phyloP scores from a whole-genome alignment of 2,888 invertebrate genomes.

The Notodonta ziczac region DNA sequence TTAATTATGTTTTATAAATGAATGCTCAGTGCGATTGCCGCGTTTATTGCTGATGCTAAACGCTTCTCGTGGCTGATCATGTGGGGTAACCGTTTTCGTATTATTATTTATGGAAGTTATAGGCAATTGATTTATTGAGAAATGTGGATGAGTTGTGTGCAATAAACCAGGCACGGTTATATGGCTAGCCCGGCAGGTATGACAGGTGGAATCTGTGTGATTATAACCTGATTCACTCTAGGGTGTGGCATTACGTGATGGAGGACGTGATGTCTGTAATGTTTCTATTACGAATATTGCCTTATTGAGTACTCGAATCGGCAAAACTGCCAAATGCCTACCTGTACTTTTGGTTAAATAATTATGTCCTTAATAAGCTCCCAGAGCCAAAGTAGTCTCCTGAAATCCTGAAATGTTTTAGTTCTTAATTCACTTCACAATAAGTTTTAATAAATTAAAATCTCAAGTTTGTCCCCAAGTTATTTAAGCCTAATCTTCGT shows the following conservation, averaged over 20 bases:
- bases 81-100: background rate
- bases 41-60: constrained; percentile 2
- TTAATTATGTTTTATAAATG: constrained; percentile 69
- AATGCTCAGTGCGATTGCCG: constrained; percentile 47
- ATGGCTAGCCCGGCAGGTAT: no score
- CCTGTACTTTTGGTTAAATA: no score
- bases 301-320: no score
- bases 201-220: no score
- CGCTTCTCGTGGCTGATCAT: background rate
- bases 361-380: background rate
- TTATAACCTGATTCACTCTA: no score
- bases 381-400: background rate
- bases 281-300: no score
- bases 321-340: no score
- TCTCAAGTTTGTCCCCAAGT: background rate
- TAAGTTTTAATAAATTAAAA: constrained; percentile 1
- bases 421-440: background rate
- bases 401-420: constrained; percentile 2
- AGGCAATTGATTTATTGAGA: no score
- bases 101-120: no score
- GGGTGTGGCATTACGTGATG: no score
- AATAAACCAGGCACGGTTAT: no score
- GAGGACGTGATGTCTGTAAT: no score
- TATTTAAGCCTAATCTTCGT: background rate
- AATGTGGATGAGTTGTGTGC: background rate